Evolutionary conservation across 2,113 vertebrate species (phyloP).

Genomic region (Casuarius casuarius): DNA sequence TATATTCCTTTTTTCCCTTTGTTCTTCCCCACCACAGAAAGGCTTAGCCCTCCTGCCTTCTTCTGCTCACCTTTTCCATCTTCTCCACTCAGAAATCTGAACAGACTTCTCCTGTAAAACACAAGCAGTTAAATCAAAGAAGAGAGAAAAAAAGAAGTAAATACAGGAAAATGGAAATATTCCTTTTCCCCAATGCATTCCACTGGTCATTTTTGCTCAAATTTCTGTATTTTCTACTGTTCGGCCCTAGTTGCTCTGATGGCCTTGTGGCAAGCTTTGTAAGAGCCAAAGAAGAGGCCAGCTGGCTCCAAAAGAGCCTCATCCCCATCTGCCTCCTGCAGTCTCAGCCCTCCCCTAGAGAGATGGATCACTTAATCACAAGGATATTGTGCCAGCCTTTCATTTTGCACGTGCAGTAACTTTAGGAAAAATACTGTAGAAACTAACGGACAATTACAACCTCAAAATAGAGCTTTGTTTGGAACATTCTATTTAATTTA

Average conservation of each 20-base stretch:
- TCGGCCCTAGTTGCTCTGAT: neutral
- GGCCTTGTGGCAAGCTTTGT: neutral
- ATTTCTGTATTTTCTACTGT: neutral
- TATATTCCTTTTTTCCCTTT: accelerated
- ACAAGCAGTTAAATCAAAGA: neutral
- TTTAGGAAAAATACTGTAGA: neutral
- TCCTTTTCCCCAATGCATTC: neutral
- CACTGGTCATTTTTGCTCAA: neutral
- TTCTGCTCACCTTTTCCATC: neutral
- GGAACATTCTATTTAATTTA: conserved; percentile 21
- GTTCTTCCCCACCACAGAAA: neutral
- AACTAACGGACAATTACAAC: neutral
- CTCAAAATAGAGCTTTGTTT: neutral
- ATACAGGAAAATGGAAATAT: accelerated
- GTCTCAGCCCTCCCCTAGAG: neutral
- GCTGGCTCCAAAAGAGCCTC: neutral
- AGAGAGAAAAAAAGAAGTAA: accelerated
- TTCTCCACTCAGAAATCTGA: neutral
- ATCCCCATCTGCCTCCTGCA: neutral
- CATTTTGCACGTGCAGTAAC: neutral
- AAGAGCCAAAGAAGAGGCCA: neutral
- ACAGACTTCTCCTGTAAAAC: neutral
- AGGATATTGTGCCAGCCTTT: neutral
- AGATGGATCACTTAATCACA: neutral
- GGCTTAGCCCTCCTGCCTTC: neutral